These are phyloP conservation scores for Caiman crocodilus DNA, from an alignment of 2,797 vertebrate species.

Conservation along the genomic window DNA sequence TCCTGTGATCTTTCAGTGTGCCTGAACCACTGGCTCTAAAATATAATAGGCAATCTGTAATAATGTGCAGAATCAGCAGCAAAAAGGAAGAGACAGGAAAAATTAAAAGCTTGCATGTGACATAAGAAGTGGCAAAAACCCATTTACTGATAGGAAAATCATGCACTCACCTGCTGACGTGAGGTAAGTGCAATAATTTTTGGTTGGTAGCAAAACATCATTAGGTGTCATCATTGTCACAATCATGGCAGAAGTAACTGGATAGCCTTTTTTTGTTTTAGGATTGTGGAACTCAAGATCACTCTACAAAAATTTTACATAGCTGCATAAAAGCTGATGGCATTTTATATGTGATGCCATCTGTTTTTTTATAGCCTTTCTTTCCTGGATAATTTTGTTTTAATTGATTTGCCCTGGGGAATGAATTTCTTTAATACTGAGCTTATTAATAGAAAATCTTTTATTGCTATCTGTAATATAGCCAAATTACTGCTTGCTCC, in stretches of 20 bases:
- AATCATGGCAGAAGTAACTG: neutral
- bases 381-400: slow-evolving; percentile 42
- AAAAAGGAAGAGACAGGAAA: neutral
- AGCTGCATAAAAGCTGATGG: slow-evolving; percentile 42
- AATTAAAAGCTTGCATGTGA: neutral
- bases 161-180: neutral
- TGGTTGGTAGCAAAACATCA: neutral
- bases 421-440: slow-evolving; percentile 37
- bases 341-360: slow-evolving; percentile 36
- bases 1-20: neutral
- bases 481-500: neutral
- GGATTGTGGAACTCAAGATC: neutral
- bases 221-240: slow-evolving; percentile 25
- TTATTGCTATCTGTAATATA: neutral
- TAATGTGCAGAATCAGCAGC: neutral
- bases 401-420: slow-evolving; percentile 42
- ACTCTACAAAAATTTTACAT: slow-evolving; percentile 29
- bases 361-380: slow-evolving; percentile 52
- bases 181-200: neutral
- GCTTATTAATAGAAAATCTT: slow-evolving; percentile 28
- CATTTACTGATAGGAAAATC: neutral
- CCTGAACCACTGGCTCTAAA: neutral
- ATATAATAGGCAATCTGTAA: neutral
- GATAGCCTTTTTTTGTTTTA: slow-evolving; percentile 22
- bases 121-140: neutral